Conservation (phyloP, 2,888 invertebrate genomes). For the Lasioglossum figueresi region DNA sequence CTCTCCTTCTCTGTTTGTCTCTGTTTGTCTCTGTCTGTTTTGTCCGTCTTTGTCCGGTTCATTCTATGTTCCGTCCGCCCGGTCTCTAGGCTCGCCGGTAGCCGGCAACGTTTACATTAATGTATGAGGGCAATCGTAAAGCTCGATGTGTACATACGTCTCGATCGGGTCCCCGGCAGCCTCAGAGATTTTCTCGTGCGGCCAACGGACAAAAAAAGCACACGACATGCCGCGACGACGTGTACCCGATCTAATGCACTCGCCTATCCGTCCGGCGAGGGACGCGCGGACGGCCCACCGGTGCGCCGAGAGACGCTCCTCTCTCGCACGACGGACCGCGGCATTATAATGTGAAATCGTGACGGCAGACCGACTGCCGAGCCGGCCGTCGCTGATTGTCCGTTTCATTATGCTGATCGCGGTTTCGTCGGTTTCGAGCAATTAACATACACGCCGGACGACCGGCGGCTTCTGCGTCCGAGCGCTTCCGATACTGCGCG, state of each 20-base stretch:
- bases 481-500: not conserved
- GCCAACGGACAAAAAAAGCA: slow-evolving; percentile 64
- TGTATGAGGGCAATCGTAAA: slow-evolving; percentile 83
- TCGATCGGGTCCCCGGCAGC: slow-evolving; percentile 73
- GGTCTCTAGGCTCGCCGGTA: slow-evolving; percentile 51
- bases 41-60: not conserved
- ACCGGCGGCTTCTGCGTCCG: slow-evolving; percentile 2
- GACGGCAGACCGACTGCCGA: slow-evolving; percentile 53
- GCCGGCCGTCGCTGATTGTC: slow-evolving; percentile 63
- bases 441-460: slow-evolving; percentile 65
- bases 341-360: slow-evolving; percentile 73
- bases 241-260: slow-evolving; percentile 74
- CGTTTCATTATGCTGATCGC: slow-evolving; percentile 73
- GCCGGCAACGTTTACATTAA: slow-evolving; percentile 80
- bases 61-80: not conserved
- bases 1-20: slow-evolving; percentile 13
- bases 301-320: slow-evolving; percentile 29
- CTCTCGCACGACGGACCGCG: slow-evolving; percentile 46
- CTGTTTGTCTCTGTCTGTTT: not conserved
- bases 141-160: slow-evolving; percentile 83
- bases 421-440: slow-evolving; percentile 65
- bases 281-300: slow-evolving; percentile 60
- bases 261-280: slow-evolving; percentile 67
- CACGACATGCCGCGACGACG: slow-evolving; percentile 72
- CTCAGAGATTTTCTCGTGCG: slow-evolving; percentile 76